Conservation (phyloP, 2,797 vertebrate species). For the Sebastes taczanowskii region DNA sequence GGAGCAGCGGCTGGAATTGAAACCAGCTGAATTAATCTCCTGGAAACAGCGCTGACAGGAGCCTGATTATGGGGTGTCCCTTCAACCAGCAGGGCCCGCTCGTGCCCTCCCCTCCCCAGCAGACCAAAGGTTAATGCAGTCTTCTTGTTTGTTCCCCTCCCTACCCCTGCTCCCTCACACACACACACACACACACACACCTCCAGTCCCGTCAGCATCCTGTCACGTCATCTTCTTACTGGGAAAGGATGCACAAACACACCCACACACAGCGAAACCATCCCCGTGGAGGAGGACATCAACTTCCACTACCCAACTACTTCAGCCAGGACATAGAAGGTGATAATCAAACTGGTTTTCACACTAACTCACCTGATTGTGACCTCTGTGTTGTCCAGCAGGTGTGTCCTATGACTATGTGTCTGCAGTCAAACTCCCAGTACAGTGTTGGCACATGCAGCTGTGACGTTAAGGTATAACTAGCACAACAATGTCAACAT, state of each 20-base stretch:
- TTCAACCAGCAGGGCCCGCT: constrained; percentile 74
- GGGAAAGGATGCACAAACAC: constrained; percentile 89
- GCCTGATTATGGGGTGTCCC: constrained; percentile 85
- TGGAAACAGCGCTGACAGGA: constrained; percentile 81
- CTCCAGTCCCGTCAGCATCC: constrained; percentile 85
- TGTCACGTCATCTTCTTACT: constrained; percentile 89
- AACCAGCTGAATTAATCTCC: constrained; percentile 85
- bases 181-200: neutral
- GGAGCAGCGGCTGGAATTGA: constrained; percentile 78
- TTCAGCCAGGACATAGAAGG: constrained; percentile 84
- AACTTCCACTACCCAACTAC: constrained; percentile 88
- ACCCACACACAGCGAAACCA: constrained; percentile 84
- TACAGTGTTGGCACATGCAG: neutral
- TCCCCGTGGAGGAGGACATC: constrained; percentile 85
- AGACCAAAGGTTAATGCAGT: constrained; percentile 87
- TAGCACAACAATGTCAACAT: constrained; percentile 45
- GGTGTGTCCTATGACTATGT: neutral
- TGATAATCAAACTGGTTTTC: constrained; percentile 36
- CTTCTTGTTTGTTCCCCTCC: constrained; percentile 79
- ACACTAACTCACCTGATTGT: neutral
- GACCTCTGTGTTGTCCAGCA: neutral
- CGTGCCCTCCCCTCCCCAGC: constrained; percentile 75
- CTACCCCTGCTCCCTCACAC: constrained; percentile 47
- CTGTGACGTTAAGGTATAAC: constrained; percentile 36
- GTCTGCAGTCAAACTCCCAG: neutral